Base-by-base conservation (phyloP, 2,113 vertebrate genomes). In the Leucopternis melanops region DNA sequence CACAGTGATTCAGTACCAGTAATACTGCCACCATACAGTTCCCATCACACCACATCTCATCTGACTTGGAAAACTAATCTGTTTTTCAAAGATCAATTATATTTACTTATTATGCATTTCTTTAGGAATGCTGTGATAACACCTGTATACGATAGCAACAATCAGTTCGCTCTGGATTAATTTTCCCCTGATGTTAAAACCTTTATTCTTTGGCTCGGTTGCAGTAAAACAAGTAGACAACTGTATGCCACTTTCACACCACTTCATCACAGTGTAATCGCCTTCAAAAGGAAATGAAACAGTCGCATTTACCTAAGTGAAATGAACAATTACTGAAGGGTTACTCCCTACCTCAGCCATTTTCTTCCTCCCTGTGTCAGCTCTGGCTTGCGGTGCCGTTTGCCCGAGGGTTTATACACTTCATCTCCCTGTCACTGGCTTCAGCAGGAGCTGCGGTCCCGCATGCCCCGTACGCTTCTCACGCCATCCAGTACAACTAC, bases 171-270 rank as follows among this genome's bases (percentile, higher is more conserved):
- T 38, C 62, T 36, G 67, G 29, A 6, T 31, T 6, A 1, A 20
- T 36, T 38, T 47, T 31, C 36, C 62, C 38, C 50, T 52, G 36
- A 4, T 10, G 11, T 8, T 58, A 38, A 72, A 92, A 77, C 9
- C 27, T 34, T 34, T 12, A 5, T 29, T 42, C 45, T 71, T 55
- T 29, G 50, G 45, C 78, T 69, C 1, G 0, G 36, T 0, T 66
- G 26, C 29, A 54, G 36, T 44, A 42, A 52, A 80, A 58, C 0
- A 4, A 89, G 45, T 5, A 16, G 49, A 38, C 66, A 27, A 38
- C 4, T 1, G 3, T 11, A 23, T 31, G n/a, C 20, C 13, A 6
- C 1, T 20, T 42, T 34, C 63, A 44, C 67, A 66, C 25, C 31
- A 12, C 40, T 74, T 55, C 66, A 40, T 34, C 72, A 5, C 45